Evolutionary conservation across 2,888 invertebrate genomes (phyloP), one percentile per base, ranked within the genome.

Genomic region (Gandaritis pyraliata): DNA sequence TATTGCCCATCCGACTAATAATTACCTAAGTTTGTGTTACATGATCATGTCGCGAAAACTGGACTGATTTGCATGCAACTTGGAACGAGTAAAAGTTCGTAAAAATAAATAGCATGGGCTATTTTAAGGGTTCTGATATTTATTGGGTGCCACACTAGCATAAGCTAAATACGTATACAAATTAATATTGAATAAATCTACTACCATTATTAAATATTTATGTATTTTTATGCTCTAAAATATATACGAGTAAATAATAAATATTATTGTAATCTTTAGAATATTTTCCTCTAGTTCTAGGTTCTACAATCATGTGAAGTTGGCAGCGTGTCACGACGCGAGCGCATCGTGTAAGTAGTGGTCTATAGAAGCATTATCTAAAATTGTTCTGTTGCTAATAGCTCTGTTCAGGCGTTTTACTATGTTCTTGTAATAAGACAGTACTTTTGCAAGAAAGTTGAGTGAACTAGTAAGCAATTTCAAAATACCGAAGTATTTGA

Each of bases 321-420:
- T 41, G 50, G 57, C 18, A 29, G 57, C 57, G 11, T 2, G 57
- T 58, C 57, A 58, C 57, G 57, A 51, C 36, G 45, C 43, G 0
- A n/a, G 11, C 16, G 43, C 43, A 43, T 16, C 43, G 16, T 43
- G 43, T 41, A 16, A 43, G 16, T 43, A 43, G 43, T 16, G 38
- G 5, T 12, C 36, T 50, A 49, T 57, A 57, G 41, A 57, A 12
- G 38, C 57, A 58, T 58, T 51, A 45, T 16, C 16, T 30, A 11
- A 12, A 52, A 51, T 55, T 46, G 47, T 60, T 58, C 49, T 49
- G 46, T 53, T 62, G 62, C 62, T 68, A 58, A 60, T 64, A 38
- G 43, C 30, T 41, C 41, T 23, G 30, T 16, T 23, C 63, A 64
- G 56, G 45, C 51, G 45, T 51, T 18, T 13, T 52, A 36, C 50